A percentile compares a stretch with the other conserved stretches of the same genome.
phyloP scores from a whole-genome alignment of 2,888 invertebrate genomes.

The Diplolepis rosae region DNA sequence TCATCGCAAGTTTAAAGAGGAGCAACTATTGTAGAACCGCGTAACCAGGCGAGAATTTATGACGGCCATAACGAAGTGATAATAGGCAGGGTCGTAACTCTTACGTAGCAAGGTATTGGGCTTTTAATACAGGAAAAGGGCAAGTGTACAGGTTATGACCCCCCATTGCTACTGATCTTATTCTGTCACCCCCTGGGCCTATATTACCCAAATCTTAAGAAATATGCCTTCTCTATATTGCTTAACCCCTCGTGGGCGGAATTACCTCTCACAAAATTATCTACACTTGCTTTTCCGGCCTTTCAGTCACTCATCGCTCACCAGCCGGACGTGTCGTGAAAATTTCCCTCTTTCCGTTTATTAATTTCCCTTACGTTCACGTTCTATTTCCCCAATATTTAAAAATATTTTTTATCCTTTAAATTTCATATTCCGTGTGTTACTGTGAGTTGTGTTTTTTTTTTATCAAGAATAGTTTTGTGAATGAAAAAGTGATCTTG shows the following conservation, averaged over 20 bases:
- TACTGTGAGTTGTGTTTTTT: too few species aligned
- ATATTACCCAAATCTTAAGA: conserved; percentile 47
- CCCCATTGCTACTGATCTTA: conserved; percentile 64
- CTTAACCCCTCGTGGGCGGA: conserved; percentile 29
- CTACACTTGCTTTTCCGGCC: neutral
- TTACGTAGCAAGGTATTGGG: conserved; percentile 56
- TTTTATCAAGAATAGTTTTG: too few species aligned
- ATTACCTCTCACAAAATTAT: conserved; percentile 12
- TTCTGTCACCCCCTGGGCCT: conserved; percentile 56
- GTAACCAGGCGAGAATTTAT: conserved; percentile 67
- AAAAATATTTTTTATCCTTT: neutral
- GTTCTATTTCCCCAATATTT: neutral
- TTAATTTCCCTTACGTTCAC: neutral
- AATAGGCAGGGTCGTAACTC: conserved; percentile 66
- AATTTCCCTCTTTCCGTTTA: neutral
- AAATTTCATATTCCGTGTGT: too few species aligned
- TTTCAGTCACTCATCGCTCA: conserved; percentile 14
- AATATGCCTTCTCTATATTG: conserved; percentile 42
- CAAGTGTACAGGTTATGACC: conserved; percentile 62
- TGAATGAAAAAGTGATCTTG: too few species aligned
- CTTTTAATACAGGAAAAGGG: conserved; percentile 47
- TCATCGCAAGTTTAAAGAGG: conserved; percentile 39
- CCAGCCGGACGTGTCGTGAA: neutral
- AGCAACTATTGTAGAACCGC: conserved; percentile 49
- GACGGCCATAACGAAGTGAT: conserved; percentile 70